A percentile compares a stretch with the other conserved stretches of the same genome.
These are phyloP conservation scores for Euura saliciscinereae DNA, from an alignment of 1,140 invertebrate genomes.

Conservation along the genomic window DNA sequence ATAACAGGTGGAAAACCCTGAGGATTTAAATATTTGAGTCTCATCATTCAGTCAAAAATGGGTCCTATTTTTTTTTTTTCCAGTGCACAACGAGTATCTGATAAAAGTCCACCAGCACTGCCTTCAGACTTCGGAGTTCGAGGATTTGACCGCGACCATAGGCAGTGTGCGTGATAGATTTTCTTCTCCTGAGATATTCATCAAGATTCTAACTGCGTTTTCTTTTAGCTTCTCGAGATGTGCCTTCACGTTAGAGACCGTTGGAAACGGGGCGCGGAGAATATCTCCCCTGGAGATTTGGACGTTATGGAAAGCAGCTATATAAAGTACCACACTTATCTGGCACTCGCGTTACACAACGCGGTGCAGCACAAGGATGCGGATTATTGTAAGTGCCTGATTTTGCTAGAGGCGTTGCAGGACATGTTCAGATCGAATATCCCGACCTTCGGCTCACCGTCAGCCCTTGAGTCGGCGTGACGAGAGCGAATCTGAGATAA, in stretches of 20 bases:
- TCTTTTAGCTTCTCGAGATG: constrained; percentile 49
- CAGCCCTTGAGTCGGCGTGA: no score
- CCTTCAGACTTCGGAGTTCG: constrained; percentile 51
- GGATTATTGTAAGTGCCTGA: constrained; percentile 52
- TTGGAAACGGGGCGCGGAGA: constrained; percentile 43
- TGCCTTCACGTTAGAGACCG: constrained; percentile 45
- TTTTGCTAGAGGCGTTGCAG: constrained; percentile 18
- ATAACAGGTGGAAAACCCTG: constrained; percentile 40
- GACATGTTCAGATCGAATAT: constrained; percentile 29
- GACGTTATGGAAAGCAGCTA: constrained; percentile 51
- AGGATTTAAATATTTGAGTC: not conserved
- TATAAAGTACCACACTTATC: constrained; percentile 52
- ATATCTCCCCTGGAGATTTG: constrained; percentile 27
- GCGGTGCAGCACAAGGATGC: constrained; percentile 51
- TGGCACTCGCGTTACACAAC: constrained; percentile 53
- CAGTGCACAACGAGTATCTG: constrained; percentile 54
- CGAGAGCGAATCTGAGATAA: no score
- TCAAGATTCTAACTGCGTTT: constrained; percentile 13
- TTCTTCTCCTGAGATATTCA: not conserved
- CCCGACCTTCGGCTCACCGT: not conserved
- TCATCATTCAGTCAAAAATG: not conserved
- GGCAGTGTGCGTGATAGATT: constrained; percentile 39
- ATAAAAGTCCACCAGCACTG: constrained; percentile 55
- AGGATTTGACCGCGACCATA: constrained; percentile 47
- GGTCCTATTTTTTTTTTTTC: constrained; percentile 21